Percentiles rank a stretch among this genome's conserved stretches.
Evolutionary conservation across 2,888 invertebrate genomes (phyloP).

Genomic region (Diploptera punctata): DNA sequence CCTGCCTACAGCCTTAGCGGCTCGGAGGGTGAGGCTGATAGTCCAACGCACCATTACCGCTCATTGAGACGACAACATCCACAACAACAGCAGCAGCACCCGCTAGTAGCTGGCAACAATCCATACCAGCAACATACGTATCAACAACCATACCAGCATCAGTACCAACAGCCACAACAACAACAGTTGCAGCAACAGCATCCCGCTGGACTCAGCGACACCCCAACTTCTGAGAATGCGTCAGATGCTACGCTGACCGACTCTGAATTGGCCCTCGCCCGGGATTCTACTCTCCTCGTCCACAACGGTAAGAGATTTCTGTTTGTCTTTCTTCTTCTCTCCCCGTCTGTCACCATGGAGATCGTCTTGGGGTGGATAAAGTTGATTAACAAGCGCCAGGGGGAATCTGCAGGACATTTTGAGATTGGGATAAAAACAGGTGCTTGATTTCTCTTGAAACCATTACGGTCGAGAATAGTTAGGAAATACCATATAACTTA

Average conservation of each 20-base stretch:
- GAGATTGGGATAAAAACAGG: too few relatives aligned
- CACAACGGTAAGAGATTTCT: conserved; percentile 88
- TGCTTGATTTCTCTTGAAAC: too few relatives aligned
- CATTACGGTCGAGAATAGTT: too few relatives aligned
- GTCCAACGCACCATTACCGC: conserved; percentile 53
- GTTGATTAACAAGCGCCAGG: too few relatives aligned
- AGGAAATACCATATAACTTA: too few relatives aligned
- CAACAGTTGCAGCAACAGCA: conserved; percentile 55
- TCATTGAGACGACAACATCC: conserved; percentile 50
- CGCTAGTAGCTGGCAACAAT: not conserved
- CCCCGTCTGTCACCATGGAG: too few relatives aligned
- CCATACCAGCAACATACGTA: conserved; percentile 59
- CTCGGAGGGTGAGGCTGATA: conserved; percentile 72
- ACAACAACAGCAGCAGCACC: conserved; percentile 39
- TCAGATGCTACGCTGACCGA: conserved; percentile 86
- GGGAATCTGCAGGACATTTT: too few relatives aligned
- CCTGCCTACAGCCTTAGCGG: conserved; percentile 81
- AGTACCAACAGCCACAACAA: conserved; percentile 63
- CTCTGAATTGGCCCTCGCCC: conserved; percentile 80
- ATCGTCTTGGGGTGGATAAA: too few relatives aligned
- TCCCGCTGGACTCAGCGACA: conserved; percentile 72
- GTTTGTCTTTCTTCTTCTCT: too few relatives aligned
- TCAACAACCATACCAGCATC: conserved; percentile 64
- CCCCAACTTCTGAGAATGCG: conserved; percentile 84
- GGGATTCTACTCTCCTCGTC: conserved; percentile 81